Conservation (phyloP, 35 echinoderm and acorn worm species). For the Strongylocentrotus purpuratus region DNA sequence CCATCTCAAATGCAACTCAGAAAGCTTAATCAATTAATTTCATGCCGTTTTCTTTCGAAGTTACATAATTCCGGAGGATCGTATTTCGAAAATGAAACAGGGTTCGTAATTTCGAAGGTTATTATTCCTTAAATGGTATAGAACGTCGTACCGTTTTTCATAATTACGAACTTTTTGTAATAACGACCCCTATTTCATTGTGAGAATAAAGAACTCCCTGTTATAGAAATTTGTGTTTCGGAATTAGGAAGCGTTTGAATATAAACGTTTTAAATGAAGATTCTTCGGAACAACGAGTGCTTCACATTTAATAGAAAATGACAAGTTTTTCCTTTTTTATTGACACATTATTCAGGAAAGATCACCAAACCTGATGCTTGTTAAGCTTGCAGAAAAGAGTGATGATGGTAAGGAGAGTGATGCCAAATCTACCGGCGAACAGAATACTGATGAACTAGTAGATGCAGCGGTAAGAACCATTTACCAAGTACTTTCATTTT, state of each 20-base stretch:
- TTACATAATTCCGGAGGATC: too few relatives aligned
- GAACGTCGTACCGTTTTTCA: too few relatives aligned
- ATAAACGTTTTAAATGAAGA: background rate
- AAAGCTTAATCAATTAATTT: too few relatives aligned
- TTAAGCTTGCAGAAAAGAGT: conserved; percentile 9
- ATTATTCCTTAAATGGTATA: too few relatives aligned
- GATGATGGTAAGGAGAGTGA: background rate
- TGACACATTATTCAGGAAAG: conserved; percentile 14
- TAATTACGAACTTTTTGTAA: background rate
- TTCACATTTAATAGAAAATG: too few relatives aligned
- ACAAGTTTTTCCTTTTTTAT: background rate
- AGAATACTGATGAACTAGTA: conserved; percentile 5
- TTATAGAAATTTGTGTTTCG: background rate
- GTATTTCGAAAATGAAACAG: too few relatives aligned
- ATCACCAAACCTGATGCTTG: conserved; percentile 38
- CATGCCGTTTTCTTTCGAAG: too few relatives aligned
- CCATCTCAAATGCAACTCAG: too few relatives aligned
- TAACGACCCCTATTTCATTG: background rate
- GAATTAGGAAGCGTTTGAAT: background rate
- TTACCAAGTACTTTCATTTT: too few relatives aligned
- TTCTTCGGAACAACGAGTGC: background rate
- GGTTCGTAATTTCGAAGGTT: too few relatives aligned
- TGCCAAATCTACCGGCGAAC: background rate
- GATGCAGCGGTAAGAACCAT: background rate
- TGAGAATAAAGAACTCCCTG: background rate